These are phyloP conservation scores for Pseudorasbora parva DNA, from an alignment of 2,113 vertebrate genomes.

Conservation along the genomic window DNA sequence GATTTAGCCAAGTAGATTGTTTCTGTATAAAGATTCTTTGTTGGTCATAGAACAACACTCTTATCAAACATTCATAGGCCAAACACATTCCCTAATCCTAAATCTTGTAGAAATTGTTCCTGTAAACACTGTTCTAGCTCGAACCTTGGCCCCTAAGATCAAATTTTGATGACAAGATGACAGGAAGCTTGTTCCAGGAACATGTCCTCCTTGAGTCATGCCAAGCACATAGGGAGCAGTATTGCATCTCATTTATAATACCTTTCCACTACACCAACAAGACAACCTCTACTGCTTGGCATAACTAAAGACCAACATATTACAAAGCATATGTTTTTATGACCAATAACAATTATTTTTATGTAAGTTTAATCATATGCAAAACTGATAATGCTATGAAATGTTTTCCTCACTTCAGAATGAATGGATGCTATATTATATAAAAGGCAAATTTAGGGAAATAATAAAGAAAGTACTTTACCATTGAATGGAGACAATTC, in stretches of 20 bases:
- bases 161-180: background rate
- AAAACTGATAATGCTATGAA: no score
- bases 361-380: no score
- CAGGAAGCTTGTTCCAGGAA: constrained; percentile 10
- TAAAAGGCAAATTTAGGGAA: background rate
- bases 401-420: no score
- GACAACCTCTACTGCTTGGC: no score
- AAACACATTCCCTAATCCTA: background rate
- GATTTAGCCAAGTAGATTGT: background rate
- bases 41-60: background rate
- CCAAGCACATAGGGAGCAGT: background rate
- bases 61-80: background rate
- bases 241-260: background rate
- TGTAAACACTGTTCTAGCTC: background rate
- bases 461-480: background rate
- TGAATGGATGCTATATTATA: no score
- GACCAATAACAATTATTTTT: no score
- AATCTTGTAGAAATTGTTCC: background rate
- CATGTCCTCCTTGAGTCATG: background rate
- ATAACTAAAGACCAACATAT: no score
- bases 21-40: background rate
- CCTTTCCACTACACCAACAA: background rate
- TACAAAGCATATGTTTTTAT: no score
- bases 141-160: background rate
- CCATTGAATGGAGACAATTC: background rate